Percentiles rank a stretch among this genome's conserved stretches.
phyloP scores from a whole-genome alignment of 1,140 invertebrate species.

The Cecropterus lyciades region DNA sequence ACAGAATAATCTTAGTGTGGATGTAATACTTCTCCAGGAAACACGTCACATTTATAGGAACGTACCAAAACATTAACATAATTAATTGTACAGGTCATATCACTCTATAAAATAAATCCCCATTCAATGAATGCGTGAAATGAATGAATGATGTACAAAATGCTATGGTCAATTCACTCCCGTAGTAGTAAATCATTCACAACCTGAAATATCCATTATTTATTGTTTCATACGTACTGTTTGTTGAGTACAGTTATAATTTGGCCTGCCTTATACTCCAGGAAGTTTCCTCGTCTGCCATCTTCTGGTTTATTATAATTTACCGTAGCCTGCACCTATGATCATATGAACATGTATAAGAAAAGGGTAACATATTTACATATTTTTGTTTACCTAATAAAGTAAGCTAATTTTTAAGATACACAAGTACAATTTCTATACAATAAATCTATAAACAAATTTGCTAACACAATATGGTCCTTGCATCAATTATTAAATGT shows the following conservation, averaged over 20 bases:
- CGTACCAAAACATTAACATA: no score
- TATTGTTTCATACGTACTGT: slow-evolving; percentile 83
- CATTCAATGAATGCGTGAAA: slow-evolving; percentile 1
- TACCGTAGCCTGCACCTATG: slow-evolving; percentile 65
- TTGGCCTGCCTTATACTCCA: slow-evolving; percentile 94
- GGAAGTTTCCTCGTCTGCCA: slow-evolving; percentile 86
- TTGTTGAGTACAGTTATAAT: slow-evolving; percentile 97
- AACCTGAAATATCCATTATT: background rate
- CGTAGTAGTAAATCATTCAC: background rate
- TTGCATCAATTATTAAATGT: no score
- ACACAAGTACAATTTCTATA: no score
- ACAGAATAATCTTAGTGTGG: no score
- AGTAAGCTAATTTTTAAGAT: no score
- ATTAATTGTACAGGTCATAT: no score
- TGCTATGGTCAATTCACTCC: background rate
- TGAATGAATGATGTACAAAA: background rate
- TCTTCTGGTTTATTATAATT: slow-evolving; percentile 57
- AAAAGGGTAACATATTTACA: no score
- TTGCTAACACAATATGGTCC: no score
- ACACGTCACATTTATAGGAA: background rate
- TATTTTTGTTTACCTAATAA: no score
- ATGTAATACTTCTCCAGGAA: no score
- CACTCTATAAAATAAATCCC: no score
- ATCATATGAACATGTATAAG: slow-evolving; percentile 27
- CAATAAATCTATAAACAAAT: no score